phyloP scores from a whole-genome alignment of 1,140 invertebrate species.

The Akabosia matsudoensis region DNA sequence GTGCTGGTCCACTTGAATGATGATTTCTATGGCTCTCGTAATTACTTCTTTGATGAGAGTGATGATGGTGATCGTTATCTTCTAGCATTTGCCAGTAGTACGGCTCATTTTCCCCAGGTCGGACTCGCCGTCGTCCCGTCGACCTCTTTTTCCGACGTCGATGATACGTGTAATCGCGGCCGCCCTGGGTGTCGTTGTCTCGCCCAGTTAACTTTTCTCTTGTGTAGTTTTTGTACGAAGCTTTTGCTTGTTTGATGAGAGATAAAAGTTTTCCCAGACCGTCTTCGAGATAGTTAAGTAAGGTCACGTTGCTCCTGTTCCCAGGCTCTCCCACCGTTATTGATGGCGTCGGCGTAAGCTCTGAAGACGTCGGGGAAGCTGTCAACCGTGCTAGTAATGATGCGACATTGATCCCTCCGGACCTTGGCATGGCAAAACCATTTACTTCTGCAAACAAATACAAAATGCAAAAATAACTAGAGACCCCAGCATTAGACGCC shows the following conservation, averaged over 20 bases:
- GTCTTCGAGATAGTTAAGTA: constrained; percentile 20
- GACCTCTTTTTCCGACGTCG: background rate
- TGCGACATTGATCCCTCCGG: background rate
- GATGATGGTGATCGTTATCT: constrained; percentile 2
- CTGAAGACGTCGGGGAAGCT: background rate
- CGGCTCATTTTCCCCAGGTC: constrained; percentile 14
- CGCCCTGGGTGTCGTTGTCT: background rate
- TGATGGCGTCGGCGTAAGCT: background rate
- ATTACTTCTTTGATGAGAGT: background rate
- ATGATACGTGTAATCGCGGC: background rate
- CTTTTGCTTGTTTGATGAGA: constrained; percentile 11
- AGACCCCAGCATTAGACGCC: too few relatives aligned
- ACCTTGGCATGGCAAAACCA: background rate
- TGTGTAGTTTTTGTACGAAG: constrained; percentile 6
- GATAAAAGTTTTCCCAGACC: constrained; percentile 14
- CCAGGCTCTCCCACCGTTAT: background rate
- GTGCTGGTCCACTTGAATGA: background rate
- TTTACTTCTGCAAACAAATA: background rate
- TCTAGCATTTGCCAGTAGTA: constrained; percentile 23
- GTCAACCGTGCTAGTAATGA: background rate
- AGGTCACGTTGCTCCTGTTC: constrained; percentile 7
- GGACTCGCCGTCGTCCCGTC: background rate
- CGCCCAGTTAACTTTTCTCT: background rate
- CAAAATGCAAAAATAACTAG: background rate
- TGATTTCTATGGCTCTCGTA: background rate